Evolutionary conservation across 2,888 invertebrate species (phyloP), one percentile per base, ranked within the genome.

Genomic region (Noctuana brunneofusca): DNA sequence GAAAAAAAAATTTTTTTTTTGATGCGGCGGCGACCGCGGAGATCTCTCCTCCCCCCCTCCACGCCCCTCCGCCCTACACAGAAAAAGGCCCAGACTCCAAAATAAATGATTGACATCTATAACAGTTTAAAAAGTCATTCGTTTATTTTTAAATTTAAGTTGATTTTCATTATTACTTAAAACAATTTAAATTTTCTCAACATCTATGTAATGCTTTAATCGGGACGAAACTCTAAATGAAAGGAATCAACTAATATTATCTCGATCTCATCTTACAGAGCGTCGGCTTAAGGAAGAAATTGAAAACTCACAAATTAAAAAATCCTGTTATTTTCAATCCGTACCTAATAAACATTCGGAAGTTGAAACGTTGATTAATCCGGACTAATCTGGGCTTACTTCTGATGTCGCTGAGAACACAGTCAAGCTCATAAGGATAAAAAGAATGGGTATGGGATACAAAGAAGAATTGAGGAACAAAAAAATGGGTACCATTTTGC

Each of bases 361-460:
- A 69, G 68, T 67, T 68, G 69, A 66, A 68, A 69, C 60, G 66
- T 65, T 70, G 69, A 70, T 70, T 70, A 69, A 69, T 71, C 68
- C 67, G 64, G 46, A 9, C 24, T 54, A 14, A 59, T 43, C 59
- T 43, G 14, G 41, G 43, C 59, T 53, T 59, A 59, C 20, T 32
- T 30, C 18, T n/a, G 43, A 59, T 32, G 41, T 18, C 22, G 14
- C 14, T 32, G 30, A 30, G 12, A 49, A 58, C 20, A 41, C 9
- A n/a, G 41, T n/a, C 8, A 58, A 30, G 50, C 1, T 12, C 5
- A 6, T 38, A 8, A 14, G 2, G 6, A 6, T 35, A 35, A 35
- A n/a, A n/a, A n/a, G n/a, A n/a, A n/a, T n/a, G n/a, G n/a, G n/a
- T n/a, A n/a, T n/a, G n/a, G n/a, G n/a, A n/a, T n/a, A n/a, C n/a